Evolutionary conservation across 2,113 vertebrate species (phyloP).

Genomic region (Bucco capensis): DNA sequence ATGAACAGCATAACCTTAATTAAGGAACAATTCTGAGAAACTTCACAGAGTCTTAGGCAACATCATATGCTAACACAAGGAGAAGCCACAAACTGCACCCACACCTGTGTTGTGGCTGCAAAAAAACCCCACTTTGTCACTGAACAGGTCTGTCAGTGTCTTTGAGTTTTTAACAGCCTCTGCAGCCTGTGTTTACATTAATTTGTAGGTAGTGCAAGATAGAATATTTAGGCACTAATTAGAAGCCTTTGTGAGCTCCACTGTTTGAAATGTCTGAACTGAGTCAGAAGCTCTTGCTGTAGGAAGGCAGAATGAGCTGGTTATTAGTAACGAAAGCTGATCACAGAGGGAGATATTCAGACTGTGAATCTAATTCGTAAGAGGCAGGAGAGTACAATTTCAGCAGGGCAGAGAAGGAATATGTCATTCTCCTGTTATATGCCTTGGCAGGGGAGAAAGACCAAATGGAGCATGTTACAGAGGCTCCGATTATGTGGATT

Average conservation of each 20-base stretch:
- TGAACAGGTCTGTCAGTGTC: background rate
- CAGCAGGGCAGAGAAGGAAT: background rate
- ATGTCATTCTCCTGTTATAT: background rate
- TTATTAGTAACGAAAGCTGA: conserved; percentile 42
- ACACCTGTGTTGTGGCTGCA: fast-evolving
- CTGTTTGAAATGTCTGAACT: background rate
- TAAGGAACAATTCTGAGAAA: background rate
- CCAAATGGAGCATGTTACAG: background rate
- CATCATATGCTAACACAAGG: background rate
- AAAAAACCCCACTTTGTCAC: background rate
- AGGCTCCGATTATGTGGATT: background rate
- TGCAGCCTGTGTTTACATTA: background rate
- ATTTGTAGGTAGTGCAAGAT: background rate
- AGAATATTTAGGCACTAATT: conserved; percentile 24
- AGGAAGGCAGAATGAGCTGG: background rate
- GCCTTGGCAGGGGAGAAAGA: background rate
- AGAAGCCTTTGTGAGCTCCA: background rate
- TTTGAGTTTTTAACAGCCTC: background rate
- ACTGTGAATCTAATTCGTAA: background rate
- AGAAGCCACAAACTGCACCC: background rate
- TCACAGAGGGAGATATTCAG: conserved; percentile 17
- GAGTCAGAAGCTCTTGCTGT: background rate
- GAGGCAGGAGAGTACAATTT: background rate
- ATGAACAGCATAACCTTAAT: background rate
- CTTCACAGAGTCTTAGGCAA: background rate